Evolutionary conservation across 2,888 invertebrate species (phyloP), one percentile per base, ranked within the genome.

Genomic region (Piscicola geometra): DNA sequence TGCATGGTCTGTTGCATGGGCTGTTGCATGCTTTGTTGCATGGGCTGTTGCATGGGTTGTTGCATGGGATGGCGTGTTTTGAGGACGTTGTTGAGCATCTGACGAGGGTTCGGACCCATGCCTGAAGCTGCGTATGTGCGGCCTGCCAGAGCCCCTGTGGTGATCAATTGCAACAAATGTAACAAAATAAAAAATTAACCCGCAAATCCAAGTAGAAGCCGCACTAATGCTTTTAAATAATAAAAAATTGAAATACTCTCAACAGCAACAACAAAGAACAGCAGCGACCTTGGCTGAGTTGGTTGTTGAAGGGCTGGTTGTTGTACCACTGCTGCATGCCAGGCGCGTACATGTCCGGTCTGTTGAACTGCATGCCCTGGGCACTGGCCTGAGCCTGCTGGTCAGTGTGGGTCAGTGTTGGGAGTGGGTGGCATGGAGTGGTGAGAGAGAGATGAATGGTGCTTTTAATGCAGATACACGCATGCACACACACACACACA

Each of bases 31-130:
- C 15, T 15, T 50, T 50, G 52, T n/a, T n/a, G n/a, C n/a, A n/a
- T n/a, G n/a, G n/a, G n/a, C 32, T 32, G 67, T 32, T 67, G 67
- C 12, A 35, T 52, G 2, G 47, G 33, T 18, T 73, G 60, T 21
- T 73, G 73, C 64, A 73, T 33, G 1, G 73, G 73, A 21, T 73
- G 73, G 32, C 73, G 18, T 9, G 73, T 73, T 30, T 64, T 73
- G 36, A 73, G 73, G 0, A 64, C 73, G 32, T 56, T 64, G 35
- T 64, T 64, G 32, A 73, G 56, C 73, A 73, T 73, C 73, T 73
- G 73, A 35, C 73, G 73, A 56, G 73, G 73, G 33, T 73, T 73
- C 5, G 67, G 67, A n/a, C n/a, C n/a, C 5, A 67, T 15, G 21
- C 35, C 35, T 18, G 2, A 2, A 21, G 67, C 30, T 28, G 67